These are phyloP conservation scores for Carduelis carduelis DNA, from an alignment of 2,797 vertebrate species.

Conservation along the genomic window DNA sequence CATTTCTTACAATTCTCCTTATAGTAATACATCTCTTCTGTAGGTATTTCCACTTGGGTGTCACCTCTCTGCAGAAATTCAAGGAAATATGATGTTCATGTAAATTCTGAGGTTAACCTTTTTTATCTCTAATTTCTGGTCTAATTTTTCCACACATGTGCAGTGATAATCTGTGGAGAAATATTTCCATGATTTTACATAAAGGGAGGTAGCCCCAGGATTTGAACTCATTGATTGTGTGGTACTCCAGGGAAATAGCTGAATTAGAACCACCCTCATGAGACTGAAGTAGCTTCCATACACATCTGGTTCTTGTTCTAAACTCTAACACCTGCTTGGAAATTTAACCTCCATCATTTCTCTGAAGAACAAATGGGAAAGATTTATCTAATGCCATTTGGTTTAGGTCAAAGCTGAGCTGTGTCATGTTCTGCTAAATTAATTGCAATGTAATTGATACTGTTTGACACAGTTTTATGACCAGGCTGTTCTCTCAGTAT, in stretches of 20 bases:
- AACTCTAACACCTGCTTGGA: constrained; percentile 68
- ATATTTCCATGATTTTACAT: constrained; percentile 54
- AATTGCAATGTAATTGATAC: constrained; percentile 41
- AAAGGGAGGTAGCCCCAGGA: constrained; percentile 75
- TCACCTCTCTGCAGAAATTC: neutral
- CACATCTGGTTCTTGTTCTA: constrained; percentile 74
- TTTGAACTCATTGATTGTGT: constrained; percentile 74
- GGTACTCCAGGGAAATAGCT: constrained; percentile 68
- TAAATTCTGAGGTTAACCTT: constrained; percentile 65
- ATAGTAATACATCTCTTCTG: neutral
- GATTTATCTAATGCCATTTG: constrained; percentile 41
- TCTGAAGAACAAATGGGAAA: constrained; percentile 48
- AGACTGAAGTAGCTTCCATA: constrained; percentile 59
- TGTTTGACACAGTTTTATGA: constrained; percentile 47
- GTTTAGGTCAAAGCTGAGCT: constrained; percentile 49
- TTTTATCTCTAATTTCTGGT: constrained; percentile 73
- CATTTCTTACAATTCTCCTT: neutral
- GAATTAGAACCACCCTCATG: constrained; percentile 77
- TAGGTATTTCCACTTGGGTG: neutral
- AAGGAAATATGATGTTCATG: neutral
- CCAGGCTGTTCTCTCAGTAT: neutral
- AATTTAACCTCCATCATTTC: constrained; percentile 62
- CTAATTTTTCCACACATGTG: constrained; percentile 70
- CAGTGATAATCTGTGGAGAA: constrained; percentile 55
- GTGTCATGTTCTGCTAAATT: constrained; percentile 25